Evolutionary conservation across 2,797 vertebrate genomes (phyloP).

Genomic region (Acomys russatus): DNA sequence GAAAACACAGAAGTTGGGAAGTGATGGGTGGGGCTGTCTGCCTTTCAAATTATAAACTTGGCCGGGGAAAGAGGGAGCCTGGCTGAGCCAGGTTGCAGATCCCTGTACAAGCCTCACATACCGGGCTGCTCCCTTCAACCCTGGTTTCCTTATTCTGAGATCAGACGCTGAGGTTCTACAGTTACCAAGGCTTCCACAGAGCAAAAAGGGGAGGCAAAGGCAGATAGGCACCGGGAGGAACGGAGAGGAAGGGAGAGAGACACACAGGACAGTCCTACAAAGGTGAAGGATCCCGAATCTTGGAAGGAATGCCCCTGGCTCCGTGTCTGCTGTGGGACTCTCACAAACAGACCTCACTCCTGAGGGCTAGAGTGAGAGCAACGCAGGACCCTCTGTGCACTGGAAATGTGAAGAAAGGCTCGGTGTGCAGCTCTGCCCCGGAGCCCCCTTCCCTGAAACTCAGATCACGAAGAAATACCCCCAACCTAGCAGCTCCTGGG

Average conservation of each 20-base stretch:
- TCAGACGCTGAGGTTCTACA: not conserved
- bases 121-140: not conserved
- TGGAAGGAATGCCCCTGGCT: not conserved
- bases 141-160: not conserved
- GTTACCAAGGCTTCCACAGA: not conserved
- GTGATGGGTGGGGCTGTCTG: not conserved
- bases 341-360: not conserved
- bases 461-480: not conserved
- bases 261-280: not conserved
- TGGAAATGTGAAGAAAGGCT: not conserved
- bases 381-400: not conserved
- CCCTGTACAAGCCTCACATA: not conserved
- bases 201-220: not conserved
- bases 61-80: conserved; percentile 65
- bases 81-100: not conserved
- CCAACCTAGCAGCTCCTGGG: not conserved
- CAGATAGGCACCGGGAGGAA: not conserved
- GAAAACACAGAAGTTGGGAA: not conserved
- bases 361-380: not conserved
- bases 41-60: not conserved
- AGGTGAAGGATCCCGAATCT: not conserved
- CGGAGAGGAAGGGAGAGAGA: not conserved
- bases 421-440: not conserved
- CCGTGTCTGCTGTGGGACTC: not conserved
- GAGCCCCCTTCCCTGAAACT: not conserved